Percentiles rank a stretch among this genome's conserved stretches.
These are phyloP conservation scores for Hylyphantes graminicola DNA, from an alignment of 1,140 invertebrate genomes.

Conservation along the genomic window DNA sequence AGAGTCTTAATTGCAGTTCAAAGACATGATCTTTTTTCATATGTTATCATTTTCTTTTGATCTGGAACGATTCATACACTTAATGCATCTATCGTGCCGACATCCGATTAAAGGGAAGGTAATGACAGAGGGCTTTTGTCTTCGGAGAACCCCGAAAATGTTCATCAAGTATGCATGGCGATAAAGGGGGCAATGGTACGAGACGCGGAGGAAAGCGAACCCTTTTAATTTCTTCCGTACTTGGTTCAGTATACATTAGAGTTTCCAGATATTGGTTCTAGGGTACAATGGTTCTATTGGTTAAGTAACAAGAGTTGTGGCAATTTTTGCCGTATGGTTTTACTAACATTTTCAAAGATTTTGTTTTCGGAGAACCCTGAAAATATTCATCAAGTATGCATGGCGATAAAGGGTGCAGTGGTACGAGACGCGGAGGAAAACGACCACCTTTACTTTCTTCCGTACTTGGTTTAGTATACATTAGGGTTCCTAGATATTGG, in stretches of 20 bases:
- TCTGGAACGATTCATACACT: background rate
- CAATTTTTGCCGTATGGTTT: too few species aligned
- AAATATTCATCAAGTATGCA: too few species aligned
- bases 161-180: slow-evolving; percentile 18
- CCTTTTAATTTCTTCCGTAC: slow-evolving; percentile 16
- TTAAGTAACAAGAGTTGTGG: too few species aligned
- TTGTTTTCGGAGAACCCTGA: too few species aligned
- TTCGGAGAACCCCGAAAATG: background rate
- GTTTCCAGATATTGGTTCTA: too few species aligned
- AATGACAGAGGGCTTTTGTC: slow-evolving; percentile 24
- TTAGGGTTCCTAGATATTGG: too few species aligned
- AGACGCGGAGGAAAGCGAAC: background rate
- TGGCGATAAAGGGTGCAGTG: too few species aligned
- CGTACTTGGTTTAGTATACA: background rate
- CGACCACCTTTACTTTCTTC: slow-evolving; percentile 14
- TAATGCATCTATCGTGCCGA: too few species aligned
- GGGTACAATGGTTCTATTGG: too few species aligned
- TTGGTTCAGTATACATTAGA: background rate
- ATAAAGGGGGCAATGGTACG: slow-evolving; percentile 31
- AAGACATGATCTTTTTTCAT: slow-evolving; percentile 8
- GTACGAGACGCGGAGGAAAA: background rate
- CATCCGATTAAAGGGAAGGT: slow-evolving; percentile 15
- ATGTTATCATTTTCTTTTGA: background rate
- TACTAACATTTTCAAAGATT: too few species aligned
- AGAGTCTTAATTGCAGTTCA: background rate